Base-by-base conservation (phyloP, 2,797 vertebrate species). In the Myotis myotis region DNA sequence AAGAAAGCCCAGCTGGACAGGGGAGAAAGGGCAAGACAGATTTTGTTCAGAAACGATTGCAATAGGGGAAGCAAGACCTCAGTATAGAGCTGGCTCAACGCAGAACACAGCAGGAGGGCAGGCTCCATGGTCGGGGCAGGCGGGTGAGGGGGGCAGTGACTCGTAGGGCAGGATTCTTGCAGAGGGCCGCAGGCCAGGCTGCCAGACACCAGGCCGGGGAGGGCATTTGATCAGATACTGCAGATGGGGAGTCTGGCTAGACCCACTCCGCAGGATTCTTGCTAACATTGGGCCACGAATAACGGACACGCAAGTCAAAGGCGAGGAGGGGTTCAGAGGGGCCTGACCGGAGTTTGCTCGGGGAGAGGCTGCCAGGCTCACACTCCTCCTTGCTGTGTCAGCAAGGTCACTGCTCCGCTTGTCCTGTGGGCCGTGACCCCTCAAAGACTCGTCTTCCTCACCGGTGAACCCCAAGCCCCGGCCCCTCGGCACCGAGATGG, bases 21-120 rank as follows among this genome's bases (percentile, higher is more conserved):
- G 1, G 15, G 51, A 62, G 49, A 53, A 47, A 20, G 55, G 5
- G 44, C 3, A 17, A 28, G 33, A 12, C 33, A n/a, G 62, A 9
- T 41, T 79, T 38, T 9, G 19, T 33, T 83, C n/a, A 19, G 41
- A 38, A 51, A 57, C 1, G 16, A 6, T 8, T 11, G 57, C 6
- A 15, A 0, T 1, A 2, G 41, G 25, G 41, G 9, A 41, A 15
- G 44, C 4, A 30, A 44, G 11, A n/a, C 8, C 30, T 25, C 36
- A 16, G 41, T 17, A 3, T 6, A 62, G 62, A 47, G 38, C 25
- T 3, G 28, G 53, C n/a, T 71, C 20, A 8, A 0, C 30, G 57
- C 20, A 0, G 4, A 23, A 8, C 0, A 22, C 0, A 3, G 57
- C 33, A 0, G 8, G 28, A 15, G 2, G 2, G 23, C 51, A 5